Evolutionary conservation across 2,113 vertebrate species (phyloP).

Genomic region (Anolis carolinensis): DNA sequence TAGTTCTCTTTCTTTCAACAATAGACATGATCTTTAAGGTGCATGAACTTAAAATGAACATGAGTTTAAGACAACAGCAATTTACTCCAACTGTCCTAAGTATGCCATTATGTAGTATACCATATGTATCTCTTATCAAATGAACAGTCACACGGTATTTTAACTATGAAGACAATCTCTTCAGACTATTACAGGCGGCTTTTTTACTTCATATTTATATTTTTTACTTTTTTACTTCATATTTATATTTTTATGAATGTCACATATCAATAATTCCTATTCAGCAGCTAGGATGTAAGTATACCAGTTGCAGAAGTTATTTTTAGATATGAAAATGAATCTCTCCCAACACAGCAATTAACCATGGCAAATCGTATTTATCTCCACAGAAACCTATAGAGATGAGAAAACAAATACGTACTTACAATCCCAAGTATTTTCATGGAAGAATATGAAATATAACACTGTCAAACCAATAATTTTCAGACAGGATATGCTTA

Average conservation of each 20-base stretch:
- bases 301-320: conserved; percentile 65
- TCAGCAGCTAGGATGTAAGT: conserved; percentile 48
- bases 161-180: conserved; percentile 2
- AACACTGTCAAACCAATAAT: neutral
- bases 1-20: too few species aligned
- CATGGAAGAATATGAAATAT: neutral
- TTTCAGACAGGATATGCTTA: neutral
- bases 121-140: conserved; percentile 7
- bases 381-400: neutral
- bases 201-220: conserved; percentile 30
- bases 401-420: neutral
- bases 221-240: conserved; percentile 32
- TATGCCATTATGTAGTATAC: neutral
- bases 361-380: conserved; percentile 9
- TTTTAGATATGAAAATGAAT: conserved; percentile 70
- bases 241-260: conserved; percentile 23
- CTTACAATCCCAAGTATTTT: neutral
- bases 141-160: conserved; percentile 54
- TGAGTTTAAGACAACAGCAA: too few species aligned
- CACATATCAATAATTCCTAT: neutral
- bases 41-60: neutral
- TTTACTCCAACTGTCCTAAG: conserved; percentile 31
- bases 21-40: too few species aligned
- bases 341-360: conserved; percentile 31
- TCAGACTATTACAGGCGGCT: neutral